phyloP scores from a whole-genome alignment of 1,140 invertebrate genomes.

The Leptopilina boulardi region DNA sequence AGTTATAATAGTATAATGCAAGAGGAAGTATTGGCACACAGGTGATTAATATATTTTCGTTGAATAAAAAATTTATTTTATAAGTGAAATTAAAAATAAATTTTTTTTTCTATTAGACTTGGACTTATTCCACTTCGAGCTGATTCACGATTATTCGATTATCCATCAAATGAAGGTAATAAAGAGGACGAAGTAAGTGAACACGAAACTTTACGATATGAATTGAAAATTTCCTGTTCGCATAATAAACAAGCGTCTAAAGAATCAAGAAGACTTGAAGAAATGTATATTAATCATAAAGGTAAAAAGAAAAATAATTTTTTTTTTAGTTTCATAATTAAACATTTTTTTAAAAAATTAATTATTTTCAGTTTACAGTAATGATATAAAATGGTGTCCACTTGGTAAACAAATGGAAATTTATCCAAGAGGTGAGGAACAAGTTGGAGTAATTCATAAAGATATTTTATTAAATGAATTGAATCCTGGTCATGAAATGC shows the following conservation, averaged over 20 bases:
- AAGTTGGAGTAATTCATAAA: slow-evolving; percentile 89
- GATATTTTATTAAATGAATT: slow-evolving; percentile 97
- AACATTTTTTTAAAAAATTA: too few species aligned
- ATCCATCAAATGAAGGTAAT: slow-evolving; percentile 71
- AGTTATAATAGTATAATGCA: slow-evolving; percentile 98
- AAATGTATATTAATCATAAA: slow-evolving; percentile 91
- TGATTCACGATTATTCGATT: slow-evolving; percentile 95
- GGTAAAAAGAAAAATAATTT: slow-evolving; percentile 76
- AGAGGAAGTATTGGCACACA: slow-evolving; percentile 97
- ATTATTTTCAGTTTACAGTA: slow-evolving; percentile 85
- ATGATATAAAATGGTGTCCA: slow-evolving; percentile 94
- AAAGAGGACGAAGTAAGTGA: slow-evolving; percentile 83
- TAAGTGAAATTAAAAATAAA: too few species aligned
- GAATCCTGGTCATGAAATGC: slow-evolving; percentile 94
- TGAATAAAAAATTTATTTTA: too few species aligned
- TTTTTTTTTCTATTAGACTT: slow-evolving; percentile 74
- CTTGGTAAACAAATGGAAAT: slow-evolving; percentile 89
- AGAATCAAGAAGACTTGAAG: slow-evolving; percentile 86
- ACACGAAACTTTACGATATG: slow-evolving; percentile 92
- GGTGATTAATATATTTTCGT: slow-evolving; percentile 66
- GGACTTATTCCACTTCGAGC: slow-evolving; percentile 96
- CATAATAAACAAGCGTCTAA: slow-evolving; percentile 84
- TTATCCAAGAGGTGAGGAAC: slow-evolving; percentile 80
- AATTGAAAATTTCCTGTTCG: slow-evolving; percentile 92
- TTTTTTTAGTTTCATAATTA: too few species aligned